Evolutionary conservation across 2,113 vertebrate species (phyloP).

Genomic region (Charina bottae): DNA sequence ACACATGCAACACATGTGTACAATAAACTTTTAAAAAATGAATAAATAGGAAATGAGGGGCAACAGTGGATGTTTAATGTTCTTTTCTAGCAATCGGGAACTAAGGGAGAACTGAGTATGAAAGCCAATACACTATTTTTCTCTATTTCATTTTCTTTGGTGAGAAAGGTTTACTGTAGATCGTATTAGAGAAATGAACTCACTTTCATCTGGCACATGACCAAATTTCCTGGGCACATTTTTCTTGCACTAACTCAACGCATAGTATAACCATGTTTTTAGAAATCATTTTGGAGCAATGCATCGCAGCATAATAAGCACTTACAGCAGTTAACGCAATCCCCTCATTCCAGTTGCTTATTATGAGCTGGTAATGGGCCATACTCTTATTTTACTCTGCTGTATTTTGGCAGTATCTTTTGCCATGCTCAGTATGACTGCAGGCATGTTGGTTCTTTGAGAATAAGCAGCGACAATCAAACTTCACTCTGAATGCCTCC

Average conservation of each 20-base stretch:
- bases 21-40: neutral
- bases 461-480: slow-evolving; percentile 48
- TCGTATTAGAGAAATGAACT: neutral
- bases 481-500: slow-evolving; percentile 39
- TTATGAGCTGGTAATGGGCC: slow-evolving; percentile 41
- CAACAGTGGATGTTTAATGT: neutral
- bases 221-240: neutral
- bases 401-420: slow-evolving; percentile 54
- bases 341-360: slow-evolving; percentile 45
- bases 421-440: slow-evolving; percentile 39
- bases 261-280: slow-evolving; percentile 13
- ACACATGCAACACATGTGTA: neutral
- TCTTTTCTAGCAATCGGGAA: neutral
- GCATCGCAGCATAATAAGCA: slow-evolving; percentile 32
- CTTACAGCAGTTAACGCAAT: slow-evolving; percentile 46
- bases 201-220: slow-evolving; percentile 33
- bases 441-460: slow-evolving; percentile 30
- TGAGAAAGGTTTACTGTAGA: slow-evolving; percentile 43
- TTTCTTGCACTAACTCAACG: slow-evolving; percentile 31
- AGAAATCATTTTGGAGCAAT: slow-evolving; percentile 48
- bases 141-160: slow-evolving; percentile 8
- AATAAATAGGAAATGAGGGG: neutral
- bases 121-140: slow-evolving; percentile 14
- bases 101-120: slow-evolving; percentile 39
- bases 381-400: slow-evolving; percentile 34